Conservation (phyloP, 2,888 invertebrate genomes). For the Bombylius major region DNA sequence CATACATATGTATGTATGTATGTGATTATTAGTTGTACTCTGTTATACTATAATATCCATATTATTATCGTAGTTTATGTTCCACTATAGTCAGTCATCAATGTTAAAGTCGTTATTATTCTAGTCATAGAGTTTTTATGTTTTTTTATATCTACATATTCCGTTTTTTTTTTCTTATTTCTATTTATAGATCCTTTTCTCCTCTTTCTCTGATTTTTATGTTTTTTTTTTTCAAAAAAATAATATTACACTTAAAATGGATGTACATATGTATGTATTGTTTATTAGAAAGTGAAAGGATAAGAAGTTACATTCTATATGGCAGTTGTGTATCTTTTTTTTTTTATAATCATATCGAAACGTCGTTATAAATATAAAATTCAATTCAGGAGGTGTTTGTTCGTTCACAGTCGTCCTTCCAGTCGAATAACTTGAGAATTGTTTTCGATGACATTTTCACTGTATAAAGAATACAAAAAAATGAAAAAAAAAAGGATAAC, state of each 20-base stretch:
- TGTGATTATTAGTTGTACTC: too few relatives aligned
- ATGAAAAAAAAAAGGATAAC: background rate
- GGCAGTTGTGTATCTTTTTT: too few relatives aligned
- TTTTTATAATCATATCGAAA: background rate
- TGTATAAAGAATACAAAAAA: conserved; percentile 1
- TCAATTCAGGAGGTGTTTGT: conserved; percentile 8
- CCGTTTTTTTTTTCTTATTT: conserved; percentile 1
- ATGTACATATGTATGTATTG: too few relatives aligned
- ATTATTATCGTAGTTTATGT: too few relatives aligned
- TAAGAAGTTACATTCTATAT: too few relatives aligned
- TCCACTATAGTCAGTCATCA: conserved; percentile 2
- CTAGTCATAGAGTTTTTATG: conserved; percentile 6
- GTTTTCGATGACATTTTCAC: conserved; percentile 19
- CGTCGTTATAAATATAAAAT: conserved; percentile 6
- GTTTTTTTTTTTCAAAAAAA: too few relatives aligned
- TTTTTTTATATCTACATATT: background rate
- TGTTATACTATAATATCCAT: too few relatives aligned
- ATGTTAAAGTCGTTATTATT: conserved; percentile 8
- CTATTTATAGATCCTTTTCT: conserved; percentile 1
- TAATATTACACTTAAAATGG: too few relatives aligned
- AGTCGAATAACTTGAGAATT: conserved; percentile 35
- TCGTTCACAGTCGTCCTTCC: conserved; percentile 15
- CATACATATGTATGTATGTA: too few relatives aligned
- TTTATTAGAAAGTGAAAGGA: too few relatives aligned
- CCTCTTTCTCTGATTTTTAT: background rate